Evolutionary conservation across 2,888 invertebrate species (phyloP).

Genomic region (Amiota mariae): DNA sequence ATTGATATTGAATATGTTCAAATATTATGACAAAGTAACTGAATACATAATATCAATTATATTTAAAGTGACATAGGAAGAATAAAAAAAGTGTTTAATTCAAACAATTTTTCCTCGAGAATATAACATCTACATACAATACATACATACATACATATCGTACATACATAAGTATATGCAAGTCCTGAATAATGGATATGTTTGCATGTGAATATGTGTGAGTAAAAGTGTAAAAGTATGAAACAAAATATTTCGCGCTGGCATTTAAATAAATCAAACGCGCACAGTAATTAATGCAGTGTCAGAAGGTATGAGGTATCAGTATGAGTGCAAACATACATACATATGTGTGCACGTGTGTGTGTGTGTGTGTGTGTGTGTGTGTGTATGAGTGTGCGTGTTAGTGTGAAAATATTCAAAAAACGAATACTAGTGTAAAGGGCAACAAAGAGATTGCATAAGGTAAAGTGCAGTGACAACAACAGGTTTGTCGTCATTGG

Average conservation of each 20-base stretch:
- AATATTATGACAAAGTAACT: too few species aligned
- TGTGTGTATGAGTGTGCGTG: background rate
- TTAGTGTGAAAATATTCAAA: background rate
- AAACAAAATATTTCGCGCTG: slow-evolving; percentile 21
- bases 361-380: too few species aligned
- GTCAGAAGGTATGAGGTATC: background rate
- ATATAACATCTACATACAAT: too few species aligned
- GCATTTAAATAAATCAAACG: slow-evolving; percentile 30
- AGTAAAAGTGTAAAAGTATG: background rate
- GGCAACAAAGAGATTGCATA: too few species aligned
- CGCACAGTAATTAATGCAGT: slow-evolving; percentile 30
- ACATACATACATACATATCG: too few species aligned
- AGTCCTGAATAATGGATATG: background rate
- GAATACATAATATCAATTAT: too few species aligned
- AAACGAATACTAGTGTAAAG: too few species aligned
- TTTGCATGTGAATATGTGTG: background rate
- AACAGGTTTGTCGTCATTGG: background rate
- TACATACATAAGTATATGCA: too few species aligned
- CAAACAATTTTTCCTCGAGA: too few species aligned
- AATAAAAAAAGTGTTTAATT: too few species aligned
- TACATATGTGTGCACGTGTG: background rate
- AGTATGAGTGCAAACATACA: background rate
- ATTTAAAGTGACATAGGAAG: too few species aligned
- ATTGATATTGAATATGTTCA: too few species aligned
- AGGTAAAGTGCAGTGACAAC: background rate